phyloP scores from a whole-genome alignment of 1,140 invertebrate species.

The Ips nitidus region DNA sequence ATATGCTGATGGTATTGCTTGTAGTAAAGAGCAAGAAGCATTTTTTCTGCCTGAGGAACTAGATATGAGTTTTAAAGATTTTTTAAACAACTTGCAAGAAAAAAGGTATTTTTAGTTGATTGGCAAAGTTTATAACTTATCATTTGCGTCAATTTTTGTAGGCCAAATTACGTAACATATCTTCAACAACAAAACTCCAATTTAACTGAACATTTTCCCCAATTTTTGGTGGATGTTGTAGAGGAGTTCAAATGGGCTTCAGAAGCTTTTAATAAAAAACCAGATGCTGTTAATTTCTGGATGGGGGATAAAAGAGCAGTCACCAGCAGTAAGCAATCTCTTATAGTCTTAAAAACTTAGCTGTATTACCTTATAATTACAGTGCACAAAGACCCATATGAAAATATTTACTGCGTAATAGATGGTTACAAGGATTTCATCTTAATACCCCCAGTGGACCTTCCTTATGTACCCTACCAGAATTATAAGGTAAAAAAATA shows the following conservation, averaged over 20 bases:
- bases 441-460: conserved; percentile 75
- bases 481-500: conserved; percentile 66
- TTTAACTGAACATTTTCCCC: conserved; percentile 68
- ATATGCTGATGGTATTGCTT: conserved; percentile 70
- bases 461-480: conserved; percentile 74
- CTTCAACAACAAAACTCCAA: conserved; percentile 86
- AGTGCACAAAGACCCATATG: conserved; percentile 90
- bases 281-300: conserved; percentile 86
- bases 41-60: conserved; percentile 77
- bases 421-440: conserved; percentile 79
- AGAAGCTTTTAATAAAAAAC: conserved; percentile 69
- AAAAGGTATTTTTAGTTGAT: conserved; percentile 48
- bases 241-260: conserved; percentile 66
- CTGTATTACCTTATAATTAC: conserved; percentile 30
- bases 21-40: conserved; percentile 51
- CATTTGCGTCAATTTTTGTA: conserved; percentile 29
- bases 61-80: conserved; percentile 65
- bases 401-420: conserved; percentile 85
- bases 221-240: conserved; percentile 66
- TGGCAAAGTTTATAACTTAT: conserved; percentile 19
- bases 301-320: conserved; percentile 80
- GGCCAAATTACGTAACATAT: conserved; percentile 61
- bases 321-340: conserved; percentile 67
- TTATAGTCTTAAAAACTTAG: not conserved
- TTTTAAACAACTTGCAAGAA: conserved; percentile 67